Conservation (phyloP, 1,140 invertebrate species). For the Lineus longissimus region DNA sequence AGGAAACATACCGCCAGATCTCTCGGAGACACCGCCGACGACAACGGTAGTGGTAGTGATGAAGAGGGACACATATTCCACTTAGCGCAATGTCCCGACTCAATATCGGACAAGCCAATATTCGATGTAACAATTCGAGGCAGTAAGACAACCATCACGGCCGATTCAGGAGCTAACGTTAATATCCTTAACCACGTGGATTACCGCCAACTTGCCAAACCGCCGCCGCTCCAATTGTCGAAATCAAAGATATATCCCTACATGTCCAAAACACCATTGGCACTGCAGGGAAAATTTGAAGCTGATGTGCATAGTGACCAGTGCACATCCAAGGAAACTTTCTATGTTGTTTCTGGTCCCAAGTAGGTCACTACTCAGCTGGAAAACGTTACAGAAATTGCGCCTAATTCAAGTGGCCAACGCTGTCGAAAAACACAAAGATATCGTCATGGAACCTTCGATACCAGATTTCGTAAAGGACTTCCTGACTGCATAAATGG, state of each 20-base stretch:
- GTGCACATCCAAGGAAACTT: constrained; percentile 3
- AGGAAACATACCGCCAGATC: too few relatives aligned
- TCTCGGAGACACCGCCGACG: neutral
- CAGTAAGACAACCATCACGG: neutral
- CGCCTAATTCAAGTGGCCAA: constrained; percentile 1
- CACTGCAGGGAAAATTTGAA: constrained; percentile 13
- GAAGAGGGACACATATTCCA: too few relatives aligned
- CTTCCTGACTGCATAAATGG: constrained; percentile 18
- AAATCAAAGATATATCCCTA: constrained; percentile 16
- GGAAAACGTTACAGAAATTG: constrained; percentile 7
- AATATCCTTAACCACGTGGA: constrained; percentile 8
- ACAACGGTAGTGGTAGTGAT: too few relatives aligned
- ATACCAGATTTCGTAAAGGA: neutral
- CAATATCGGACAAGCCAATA: constrained; percentile 2
- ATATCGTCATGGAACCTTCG: constrained; percentile 9
- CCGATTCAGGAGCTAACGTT: constrained; percentile 15
- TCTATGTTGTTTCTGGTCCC: neutral
- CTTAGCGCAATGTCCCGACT: too few relatives aligned
- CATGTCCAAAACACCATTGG: constrained; percentile 11
- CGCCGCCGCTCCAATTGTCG: neutral
- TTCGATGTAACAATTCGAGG: neutral
- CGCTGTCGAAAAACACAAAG: constrained; percentile 4
- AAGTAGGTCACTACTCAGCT: constrained; percentile 3
- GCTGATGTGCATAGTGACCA: neutral
- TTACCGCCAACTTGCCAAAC: constrained; percentile 5